A percentile compares a stretch with the other conserved stretches of the same genome.
phyloP scores from a whole-genome alignment of 2,113 vertebrate genomes.

The Odontophorus gujanensis region DNA sequence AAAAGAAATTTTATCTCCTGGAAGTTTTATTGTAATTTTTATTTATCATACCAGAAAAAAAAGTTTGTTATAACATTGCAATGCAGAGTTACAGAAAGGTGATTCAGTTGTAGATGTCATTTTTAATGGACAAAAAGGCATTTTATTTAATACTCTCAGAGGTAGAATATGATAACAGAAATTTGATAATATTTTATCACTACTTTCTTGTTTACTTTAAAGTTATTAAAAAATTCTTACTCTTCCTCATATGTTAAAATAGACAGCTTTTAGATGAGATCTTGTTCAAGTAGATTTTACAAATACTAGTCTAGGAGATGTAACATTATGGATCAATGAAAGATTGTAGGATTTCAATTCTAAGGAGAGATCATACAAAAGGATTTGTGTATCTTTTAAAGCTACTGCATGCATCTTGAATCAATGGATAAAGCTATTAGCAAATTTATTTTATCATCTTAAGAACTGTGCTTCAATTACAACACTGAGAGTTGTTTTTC shows the following conservation, averaged over 20 bases:
- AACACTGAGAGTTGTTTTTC: conserved; percentile 61
- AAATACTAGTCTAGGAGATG: not conserved
- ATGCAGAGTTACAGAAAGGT: not conserved
- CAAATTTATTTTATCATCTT: conserved; percentile 64
- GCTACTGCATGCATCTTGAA: not conserved
- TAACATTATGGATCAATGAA: not conserved
- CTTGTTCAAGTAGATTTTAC: not conserved
- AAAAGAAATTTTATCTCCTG: not conserved
- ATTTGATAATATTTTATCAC: not conserved
- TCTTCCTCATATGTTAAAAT: conserved; percentile 8
- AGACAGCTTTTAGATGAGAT: not conserved
- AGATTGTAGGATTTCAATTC: not conserved
- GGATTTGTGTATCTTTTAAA: not conserved
- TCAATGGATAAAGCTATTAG: conserved; percentile 61
- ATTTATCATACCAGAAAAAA: not conserved
- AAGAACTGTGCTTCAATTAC: conserved; percentile 65
- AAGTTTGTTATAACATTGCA: not conserved
- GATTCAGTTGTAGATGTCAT: not conserved
- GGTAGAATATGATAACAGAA: not conserved
- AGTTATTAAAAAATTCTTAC: not conserved
- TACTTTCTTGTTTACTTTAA: conserved; percentile 6
- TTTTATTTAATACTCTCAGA: not conserved
- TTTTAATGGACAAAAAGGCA: not conserved
- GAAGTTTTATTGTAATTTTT: not conserved
- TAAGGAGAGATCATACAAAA: not conserved